A percentile compares a stretch with the other conserved stretches of the same genome.
Conservation (phyloP, 2,113 vertebrate species). For the Platycercus adscitus region DNA sequence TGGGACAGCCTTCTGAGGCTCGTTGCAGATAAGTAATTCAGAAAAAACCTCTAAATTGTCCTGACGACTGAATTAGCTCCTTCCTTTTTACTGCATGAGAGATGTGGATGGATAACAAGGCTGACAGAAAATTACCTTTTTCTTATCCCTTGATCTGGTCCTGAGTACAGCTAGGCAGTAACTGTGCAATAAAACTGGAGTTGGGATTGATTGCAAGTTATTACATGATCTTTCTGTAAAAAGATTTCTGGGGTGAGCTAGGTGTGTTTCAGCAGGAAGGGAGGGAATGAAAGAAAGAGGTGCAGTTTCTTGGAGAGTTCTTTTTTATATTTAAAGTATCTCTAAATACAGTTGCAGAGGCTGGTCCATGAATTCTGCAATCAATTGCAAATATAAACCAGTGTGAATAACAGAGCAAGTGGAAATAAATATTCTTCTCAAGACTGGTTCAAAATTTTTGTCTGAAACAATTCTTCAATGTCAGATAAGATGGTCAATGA, state of each 20-base stretch:
- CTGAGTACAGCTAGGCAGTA: background rate
- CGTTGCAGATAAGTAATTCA: background rate
- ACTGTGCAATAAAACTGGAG: background rate
- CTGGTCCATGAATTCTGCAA: background rate
- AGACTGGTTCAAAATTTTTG: background rate
- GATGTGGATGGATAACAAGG: background rate
- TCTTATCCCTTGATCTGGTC: constrained; percentile 25
- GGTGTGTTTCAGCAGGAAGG: background rate
- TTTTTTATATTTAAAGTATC: background rate
- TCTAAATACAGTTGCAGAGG: background rate
- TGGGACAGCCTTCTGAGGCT: background rate
- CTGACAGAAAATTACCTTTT: constrained; percentile 43
- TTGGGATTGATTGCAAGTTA: constrained; percentile 32
- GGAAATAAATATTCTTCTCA: background rate
- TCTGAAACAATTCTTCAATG: background rate
- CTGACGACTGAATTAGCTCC: background rate
- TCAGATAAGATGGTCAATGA: background rate
- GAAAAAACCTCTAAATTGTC: constrained; percentile 1
- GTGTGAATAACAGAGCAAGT: background rate
- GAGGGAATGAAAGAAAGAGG: background rate
- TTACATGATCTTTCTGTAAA: background rate
- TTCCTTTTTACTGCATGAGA: background rate
- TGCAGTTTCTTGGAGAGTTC: background rate
- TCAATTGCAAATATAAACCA: background rate
- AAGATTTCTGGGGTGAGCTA: background rate